Evolutionary conservation across 1,140 invertebrate species (phyloP).

Genomic region (Drosophila repletoides): DNA sequence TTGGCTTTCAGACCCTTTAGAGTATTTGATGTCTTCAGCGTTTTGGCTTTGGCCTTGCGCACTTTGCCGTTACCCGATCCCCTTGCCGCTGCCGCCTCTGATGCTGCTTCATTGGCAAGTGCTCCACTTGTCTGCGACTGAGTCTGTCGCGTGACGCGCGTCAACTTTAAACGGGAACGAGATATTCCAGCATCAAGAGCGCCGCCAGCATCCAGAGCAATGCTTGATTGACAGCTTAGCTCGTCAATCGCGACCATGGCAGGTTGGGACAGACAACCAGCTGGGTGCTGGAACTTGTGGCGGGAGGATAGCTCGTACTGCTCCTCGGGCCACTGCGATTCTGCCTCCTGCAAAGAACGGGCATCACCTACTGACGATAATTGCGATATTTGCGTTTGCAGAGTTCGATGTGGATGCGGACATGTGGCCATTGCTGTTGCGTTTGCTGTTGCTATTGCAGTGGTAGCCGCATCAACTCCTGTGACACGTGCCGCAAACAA

Average conservation of each 20-base stretch:
- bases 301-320: conserved; percentile 41
- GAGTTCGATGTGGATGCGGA: conserved; percentile 43
- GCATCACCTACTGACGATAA: conserved; percentile 74
- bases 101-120: background rate
- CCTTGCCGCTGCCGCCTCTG: background rate
- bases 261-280: conserved; percentile 21
- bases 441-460: background rate
- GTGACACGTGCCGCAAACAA: conserved; percentile 45
- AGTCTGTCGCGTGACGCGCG: conserved; percentile 63
- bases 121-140: conserved; percentile 2
- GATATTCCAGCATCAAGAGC: conserved; percentile 16
- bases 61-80: conserved; percentile 50
- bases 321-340: conserved; percentile 57
- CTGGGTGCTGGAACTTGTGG: conserved; percentile 23
- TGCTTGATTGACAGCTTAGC: conserved; percentile 47
- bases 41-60: conserved; percentile 61
- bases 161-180: conserved; percentile 69
- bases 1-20: conserved; percentile 61
- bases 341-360: conserved; percentile 68
- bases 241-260: conserved; percentile 73
- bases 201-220: conserved; percentile 4
- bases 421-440: background rate
- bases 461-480: background rate
- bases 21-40: conserved; percentile 47
- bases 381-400: conserved; percentile 76